Percentiles rank a stretch among this genome's conserved stretches.
Evolutionary conservation across 92 coral and sea anemone species (phyloP).

Genomic region (Phenganax marumi): DNA sequence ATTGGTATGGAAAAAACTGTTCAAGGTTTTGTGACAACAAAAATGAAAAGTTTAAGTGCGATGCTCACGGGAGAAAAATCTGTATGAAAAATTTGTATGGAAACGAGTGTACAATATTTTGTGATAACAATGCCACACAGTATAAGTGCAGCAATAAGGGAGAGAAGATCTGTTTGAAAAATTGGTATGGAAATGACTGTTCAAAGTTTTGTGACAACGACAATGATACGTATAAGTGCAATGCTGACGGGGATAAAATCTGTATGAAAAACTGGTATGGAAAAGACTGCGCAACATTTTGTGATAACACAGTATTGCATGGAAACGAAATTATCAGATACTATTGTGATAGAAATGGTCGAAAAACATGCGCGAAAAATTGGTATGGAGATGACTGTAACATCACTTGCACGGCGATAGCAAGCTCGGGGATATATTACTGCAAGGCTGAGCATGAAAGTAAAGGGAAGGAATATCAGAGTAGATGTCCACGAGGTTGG

Average conservation of each 20-base stretch:
- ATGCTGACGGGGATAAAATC: not conserved
- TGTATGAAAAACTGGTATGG: conserved; percentile 43
- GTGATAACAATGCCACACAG: conserved; percentile 44
- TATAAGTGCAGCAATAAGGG: conserved; percentile 56
- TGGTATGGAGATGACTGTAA: conserved; percentile 9
- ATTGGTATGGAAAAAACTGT: conserved; percentile 64
- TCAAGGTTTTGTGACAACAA: conserved; percentile 50
- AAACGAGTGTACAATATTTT: not conserved
- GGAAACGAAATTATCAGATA: not conserved
- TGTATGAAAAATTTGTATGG: conserved; percentile 78
- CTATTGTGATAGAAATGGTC: not conserved
- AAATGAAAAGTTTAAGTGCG: conserved; percentile 11
- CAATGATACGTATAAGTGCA: conserved; percentile 29
- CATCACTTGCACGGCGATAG: not conserved
- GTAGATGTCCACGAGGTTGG: conserved; percentile 2
- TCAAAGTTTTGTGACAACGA: conserved; percentile 51
- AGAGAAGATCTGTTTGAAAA: conserved; percentile 44
- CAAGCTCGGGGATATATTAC: conserved; percentile 15
- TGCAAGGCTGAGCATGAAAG: not conserved
- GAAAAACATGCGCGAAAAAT: not conserved
- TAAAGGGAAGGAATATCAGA: not conserved
- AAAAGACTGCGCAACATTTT: not conserved
- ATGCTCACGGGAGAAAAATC: conserved; percentile 32
- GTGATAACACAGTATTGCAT: not conserved
- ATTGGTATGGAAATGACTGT: conserved; percentile 63